Evolutionary conservation across 2,797 vertebrate species (phyloP).

Genomic region (Dromococcyx pavoninus): DNA sequence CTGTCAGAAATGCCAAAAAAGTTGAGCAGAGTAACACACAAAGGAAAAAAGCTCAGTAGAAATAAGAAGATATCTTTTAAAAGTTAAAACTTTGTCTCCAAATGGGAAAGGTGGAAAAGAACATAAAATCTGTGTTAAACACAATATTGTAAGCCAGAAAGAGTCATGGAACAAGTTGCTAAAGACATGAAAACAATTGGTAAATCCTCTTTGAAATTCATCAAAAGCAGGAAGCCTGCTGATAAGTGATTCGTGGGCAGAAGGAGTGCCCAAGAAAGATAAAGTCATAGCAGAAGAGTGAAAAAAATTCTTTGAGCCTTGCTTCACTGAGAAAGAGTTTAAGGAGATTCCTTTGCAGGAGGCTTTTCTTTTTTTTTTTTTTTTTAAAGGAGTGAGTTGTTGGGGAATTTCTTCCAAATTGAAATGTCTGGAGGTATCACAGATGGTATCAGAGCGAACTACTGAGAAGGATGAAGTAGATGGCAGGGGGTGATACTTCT

Average conservation of each 20-base stretch:
- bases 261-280: slow-evolving; percentile 25
- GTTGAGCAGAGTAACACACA: background rate
- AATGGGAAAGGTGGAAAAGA: background rate
- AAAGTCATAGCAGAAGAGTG: background rate
- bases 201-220: slow-evolving; percentile 1
- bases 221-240: slow-evolving; percentile 38
- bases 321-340: background rate
- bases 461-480: background rate
- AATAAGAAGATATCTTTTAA: background rate
- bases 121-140: background rate
- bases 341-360: background rate
- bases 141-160: background rate
- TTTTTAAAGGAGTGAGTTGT: background rate
- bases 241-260: background rate
- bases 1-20: background rate
- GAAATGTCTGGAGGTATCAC: background rate
- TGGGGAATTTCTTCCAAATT: background rate
- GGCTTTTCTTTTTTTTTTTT: background rate
- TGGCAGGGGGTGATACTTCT: background rate
- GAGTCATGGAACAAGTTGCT: background rate
- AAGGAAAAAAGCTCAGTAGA: background rate
- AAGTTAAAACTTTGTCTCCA: background rate
- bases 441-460: background rate
- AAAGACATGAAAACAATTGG: background rate
- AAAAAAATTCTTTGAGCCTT: background rate